Percentiles rank a stretch among this genome's conserved stretches.
Conservation (phyloP, 2,113 vertebrate genomes). For the Etheostoma cragini region DNA sequence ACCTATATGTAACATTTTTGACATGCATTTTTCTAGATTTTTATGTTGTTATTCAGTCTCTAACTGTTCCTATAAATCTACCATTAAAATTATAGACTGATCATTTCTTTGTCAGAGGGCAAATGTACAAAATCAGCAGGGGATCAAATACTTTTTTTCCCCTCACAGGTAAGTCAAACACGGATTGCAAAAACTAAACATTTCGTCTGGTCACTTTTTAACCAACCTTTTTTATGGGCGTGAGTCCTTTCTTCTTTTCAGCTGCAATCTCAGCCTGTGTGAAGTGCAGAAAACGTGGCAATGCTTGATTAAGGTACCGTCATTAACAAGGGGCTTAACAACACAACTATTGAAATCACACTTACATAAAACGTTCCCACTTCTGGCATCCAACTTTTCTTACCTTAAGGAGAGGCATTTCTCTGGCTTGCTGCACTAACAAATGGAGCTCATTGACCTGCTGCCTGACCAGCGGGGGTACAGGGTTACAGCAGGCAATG, state of each 20-base stretch:
- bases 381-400: slow-evolving; percentile 24
- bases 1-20: no score
- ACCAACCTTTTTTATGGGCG: slow-evolving; percentile 82
- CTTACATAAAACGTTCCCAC: not conserved
- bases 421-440: slow-evolving; percentile 91
- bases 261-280: slow-evolving; percentile 77
- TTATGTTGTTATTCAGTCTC: no score
- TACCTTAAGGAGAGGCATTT: slow-evolving; percentile 96
- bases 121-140: no score
- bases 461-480: slow-evolving; percentile 93
- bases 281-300: not conserved
- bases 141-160: no score
- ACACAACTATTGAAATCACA: not conserved
- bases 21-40: no score
- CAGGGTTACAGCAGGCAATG: slow-evolving; percentile 94
- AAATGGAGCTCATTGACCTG: slow-evolving; percentile 95
- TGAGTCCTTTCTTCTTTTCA: slow-evolving; percentile 79
- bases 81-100: no score
- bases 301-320: not conserved
- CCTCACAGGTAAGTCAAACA: no score
- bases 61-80: no score
- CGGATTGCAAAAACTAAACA: not conserved
- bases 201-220: not conserved
- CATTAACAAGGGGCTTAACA: not conserved
- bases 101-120: no score